A percentile compares a stretch with the other conserved stretches of the same genome.
phyloP scores from a whole-genome alignment of 2,888 invertebrate species.

The Drosophila kambysellisi region DNA sequence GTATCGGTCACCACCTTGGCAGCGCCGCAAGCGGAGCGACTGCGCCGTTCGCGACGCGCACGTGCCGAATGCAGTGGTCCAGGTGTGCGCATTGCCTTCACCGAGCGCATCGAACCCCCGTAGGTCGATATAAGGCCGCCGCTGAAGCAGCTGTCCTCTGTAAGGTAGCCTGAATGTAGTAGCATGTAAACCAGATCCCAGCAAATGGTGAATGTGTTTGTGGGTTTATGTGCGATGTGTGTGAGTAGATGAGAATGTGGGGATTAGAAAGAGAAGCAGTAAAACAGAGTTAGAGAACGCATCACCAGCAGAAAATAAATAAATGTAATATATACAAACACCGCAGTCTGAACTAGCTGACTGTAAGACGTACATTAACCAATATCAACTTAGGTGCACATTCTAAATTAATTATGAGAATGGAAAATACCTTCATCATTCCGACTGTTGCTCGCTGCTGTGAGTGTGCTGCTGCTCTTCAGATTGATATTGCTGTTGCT shows the following conservation, averaged over 20 bases:
- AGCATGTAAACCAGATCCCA: conserved; percentile 36
- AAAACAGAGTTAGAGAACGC: conserved; percentile 31
- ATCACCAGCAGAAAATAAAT: conserved; percentile 31
- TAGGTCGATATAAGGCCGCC: conserved; percentile 46
- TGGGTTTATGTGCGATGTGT: conserved; percentile 20
- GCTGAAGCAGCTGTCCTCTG: conserved; percentile 83
- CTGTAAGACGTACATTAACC: no score
- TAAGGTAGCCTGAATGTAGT: conserved; percentile 84
- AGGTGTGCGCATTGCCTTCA: conserved; percentile 71
- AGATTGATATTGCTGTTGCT: conserved; percentile 3
- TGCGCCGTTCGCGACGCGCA: conserved; percentile 82
- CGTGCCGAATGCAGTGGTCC: conserved; percentile 84
- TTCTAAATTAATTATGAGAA: neutral
- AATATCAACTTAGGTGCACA: neutral
- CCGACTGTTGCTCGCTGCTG: conserved; percentile 45
- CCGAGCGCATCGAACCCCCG: conserved; percentile 48
- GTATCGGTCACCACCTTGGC: conserved; percentile 17
- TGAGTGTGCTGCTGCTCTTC: conserved; percentile 1
- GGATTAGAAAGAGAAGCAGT: conserved; percentile 4
- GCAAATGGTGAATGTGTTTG: conserved; percentile 17
- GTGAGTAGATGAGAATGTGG: conserved; percentile 19
- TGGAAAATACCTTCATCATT: conserved; percentile 70
- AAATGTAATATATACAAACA: neutral
- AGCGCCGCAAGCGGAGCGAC: conserved; percentile 81
- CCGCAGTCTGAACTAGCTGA: neutral